Conservation (phyloP, 2,113 vertebrate genomes). For the Embiotoca jacksoni region DNA sequence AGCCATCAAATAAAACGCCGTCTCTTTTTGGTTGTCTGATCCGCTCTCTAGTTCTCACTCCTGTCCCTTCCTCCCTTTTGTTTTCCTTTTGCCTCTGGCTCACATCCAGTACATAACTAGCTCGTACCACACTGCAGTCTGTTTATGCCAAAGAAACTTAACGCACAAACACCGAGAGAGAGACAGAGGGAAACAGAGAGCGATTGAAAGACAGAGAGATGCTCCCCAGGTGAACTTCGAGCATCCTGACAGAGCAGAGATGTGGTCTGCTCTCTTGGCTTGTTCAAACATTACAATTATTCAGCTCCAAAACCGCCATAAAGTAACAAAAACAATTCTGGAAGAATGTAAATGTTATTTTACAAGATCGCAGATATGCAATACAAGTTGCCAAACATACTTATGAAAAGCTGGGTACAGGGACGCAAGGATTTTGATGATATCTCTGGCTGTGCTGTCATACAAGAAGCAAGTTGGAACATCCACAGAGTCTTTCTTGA, state of each 20-base stretch:
- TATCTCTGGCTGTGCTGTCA: no score
- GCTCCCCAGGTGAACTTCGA: conserved; percentile 61
- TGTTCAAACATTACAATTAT: conserved; percentile 61
- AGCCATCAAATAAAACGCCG: background rate
- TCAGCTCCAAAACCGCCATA: conserved; percentile 27
- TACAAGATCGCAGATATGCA: conserved; percentile 3
- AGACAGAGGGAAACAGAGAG: background rate
- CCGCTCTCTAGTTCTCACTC: conserved; percentile 11
- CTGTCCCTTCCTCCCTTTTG: conserved; percentile 6
- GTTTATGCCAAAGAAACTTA: conserved; percentile 69
- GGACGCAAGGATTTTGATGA: no score
- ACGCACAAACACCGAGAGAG: conserved; percentile 42
- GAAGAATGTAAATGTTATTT: conserved; percentile 43
- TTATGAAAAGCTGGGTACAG: background rate
- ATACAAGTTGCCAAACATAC: background rate
- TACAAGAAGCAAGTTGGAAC: conserved; percentile 16
- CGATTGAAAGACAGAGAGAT: conserved; percentile 12
- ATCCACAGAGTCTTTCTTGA: background rate
- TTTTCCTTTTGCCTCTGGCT: conserved; percentile 37
- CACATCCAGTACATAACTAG: conserved; percentile 54
- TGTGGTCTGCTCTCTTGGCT: conserved; percentile 52
- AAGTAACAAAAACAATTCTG: conserved; percentile 30
- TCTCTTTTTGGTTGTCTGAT: background rate
- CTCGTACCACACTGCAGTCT: conserved; percentile 51
- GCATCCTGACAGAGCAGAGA: conserved; percentile 48